Evolutionary conservation across 2,797 vertebrate genomes (phyloP).

Genomic region (Melanotaenia pygmaea): DNA sequence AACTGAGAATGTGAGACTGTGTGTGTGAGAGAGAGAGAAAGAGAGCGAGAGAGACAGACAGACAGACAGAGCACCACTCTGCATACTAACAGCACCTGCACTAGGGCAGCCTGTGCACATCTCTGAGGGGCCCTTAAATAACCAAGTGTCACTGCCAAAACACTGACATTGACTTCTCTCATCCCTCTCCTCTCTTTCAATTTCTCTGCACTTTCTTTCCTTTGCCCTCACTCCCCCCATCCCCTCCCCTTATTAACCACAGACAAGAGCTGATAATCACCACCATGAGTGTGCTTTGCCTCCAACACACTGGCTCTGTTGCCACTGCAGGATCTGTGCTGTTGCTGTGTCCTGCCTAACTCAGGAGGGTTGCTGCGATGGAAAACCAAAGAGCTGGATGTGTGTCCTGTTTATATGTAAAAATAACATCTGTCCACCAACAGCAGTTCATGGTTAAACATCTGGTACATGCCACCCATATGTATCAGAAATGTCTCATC

Average conservation of each 20-base stretch:
- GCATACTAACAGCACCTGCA: constrained; percentile 81
- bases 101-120: constrained; percentile 73
- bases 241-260: constrained; percentile 31
- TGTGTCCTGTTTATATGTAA: constrained; percentile 43
- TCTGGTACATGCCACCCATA: constrained; percentile 36
- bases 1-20: constrained; percentile 51
- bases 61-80: constrained; percentile 72
- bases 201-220: constrained; percentile 59
- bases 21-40: constrained; percentile 14
- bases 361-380: constrained; percentile 38
- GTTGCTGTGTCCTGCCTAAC: constrained; percentile 70
- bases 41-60: constrained; percentile 45
- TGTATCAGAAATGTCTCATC: constrained; percentile 53
- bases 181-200: constrained; percentile 41
- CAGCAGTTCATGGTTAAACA: constrained; percentile 36
- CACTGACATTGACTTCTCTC: constrained; percentile 75
- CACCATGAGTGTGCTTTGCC: constrained; percentile 64
- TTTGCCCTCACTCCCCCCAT: constrained; percentile 6
- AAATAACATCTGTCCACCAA: constrained; percentile 58
- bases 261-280: constrained; percentile 78
- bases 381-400: constrained; percentile 34
- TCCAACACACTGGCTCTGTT: constrained; percentile 67
- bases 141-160: constrained; percentile 83
- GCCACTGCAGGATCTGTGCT: constrained; percentile 76
- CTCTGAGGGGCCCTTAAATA: constrained; percentile 78